Percentiles rank a stretch among this genome's conserved stretches.
These are phyloP conservation scores for Hyperopisus bebe DNA, from an alignment of 2,113 vertebrate genomes.

Conservation along the genomic window DNA sequence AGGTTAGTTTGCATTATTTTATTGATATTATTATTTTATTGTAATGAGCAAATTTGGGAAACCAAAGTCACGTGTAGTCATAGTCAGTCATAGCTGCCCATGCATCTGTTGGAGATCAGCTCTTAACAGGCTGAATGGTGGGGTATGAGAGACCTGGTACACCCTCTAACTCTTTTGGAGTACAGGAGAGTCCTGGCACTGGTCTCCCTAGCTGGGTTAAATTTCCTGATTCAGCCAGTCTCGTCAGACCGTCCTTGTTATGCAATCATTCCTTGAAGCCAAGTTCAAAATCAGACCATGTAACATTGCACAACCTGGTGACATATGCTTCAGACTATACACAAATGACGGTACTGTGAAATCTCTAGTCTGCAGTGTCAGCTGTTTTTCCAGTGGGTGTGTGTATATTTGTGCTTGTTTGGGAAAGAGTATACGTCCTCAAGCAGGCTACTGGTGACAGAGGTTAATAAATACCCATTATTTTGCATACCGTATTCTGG, in stretches of 20 bases:
- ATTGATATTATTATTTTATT: not conserved
- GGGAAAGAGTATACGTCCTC: not conserved
- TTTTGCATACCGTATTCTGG: not conserved
- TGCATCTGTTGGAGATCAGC: not conserved
- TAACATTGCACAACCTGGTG: slow-evolving; percentile 18
- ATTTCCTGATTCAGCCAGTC: slow-evolving; percentile 1
- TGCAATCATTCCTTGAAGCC: slow-evolving; percentile 23
- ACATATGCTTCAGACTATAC: slow-evolving; percentile 2
- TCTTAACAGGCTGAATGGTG: not conserved
- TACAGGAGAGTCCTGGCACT: not conserved
- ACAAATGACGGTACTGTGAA: not conserved
- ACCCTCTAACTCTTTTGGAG: not conserved
- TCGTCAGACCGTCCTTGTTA: slow-evolving; percentile 34
- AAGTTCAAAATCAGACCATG: not conserved
- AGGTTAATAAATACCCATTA: not conserved
- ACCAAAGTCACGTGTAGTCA: not conserved
- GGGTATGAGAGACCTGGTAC: not conserved
- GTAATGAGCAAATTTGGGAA: not conserved
- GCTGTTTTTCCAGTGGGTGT: not conserved
- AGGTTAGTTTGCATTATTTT: not conserved
- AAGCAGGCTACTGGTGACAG: not conserved
- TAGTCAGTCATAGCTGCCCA: not conserved
- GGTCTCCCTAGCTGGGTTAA: not conserved
- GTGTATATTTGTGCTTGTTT: not conserved
- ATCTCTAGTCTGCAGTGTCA: not conserved